These are phyloP conservation scores for Brachionus rotundiformis DNA, from an alignment of 1,140 invertebrate genomes.

Conservation along the genomic window DNA sequence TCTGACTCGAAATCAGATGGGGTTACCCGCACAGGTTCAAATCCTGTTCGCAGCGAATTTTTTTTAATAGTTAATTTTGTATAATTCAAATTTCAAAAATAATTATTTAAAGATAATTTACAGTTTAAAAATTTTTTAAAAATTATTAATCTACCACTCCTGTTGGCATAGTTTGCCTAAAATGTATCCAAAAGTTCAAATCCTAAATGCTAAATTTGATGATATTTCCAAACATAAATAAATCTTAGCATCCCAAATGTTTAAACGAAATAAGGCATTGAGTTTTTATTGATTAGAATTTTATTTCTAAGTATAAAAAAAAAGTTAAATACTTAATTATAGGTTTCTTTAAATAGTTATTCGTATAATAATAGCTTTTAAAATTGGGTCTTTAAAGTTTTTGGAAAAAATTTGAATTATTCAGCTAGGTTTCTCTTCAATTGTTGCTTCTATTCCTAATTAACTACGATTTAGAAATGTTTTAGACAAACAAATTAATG, in stretches of 20 bases:
- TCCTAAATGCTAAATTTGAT: neutral
- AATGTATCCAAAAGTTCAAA: neutral
- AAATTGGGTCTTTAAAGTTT: neutral
- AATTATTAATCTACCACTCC: too few relatives aligned
- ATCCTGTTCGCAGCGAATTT: slow-evolving; percentile 51
- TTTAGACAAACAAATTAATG: neutral
- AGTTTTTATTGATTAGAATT: too few relatives aligned
- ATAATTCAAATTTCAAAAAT: too few relatives aligned
- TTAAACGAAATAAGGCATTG: too few relatives aligned
- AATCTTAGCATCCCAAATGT: too few relatives aligned
- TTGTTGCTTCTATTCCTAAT: neutral
- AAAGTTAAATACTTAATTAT: too few relatives aligned
- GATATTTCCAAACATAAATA: neutral
- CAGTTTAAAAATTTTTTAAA: too few relatives aligned
- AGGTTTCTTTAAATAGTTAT: neutral
- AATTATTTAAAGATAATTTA: too few relatives aligned
- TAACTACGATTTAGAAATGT: neutral
- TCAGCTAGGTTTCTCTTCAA: neutral
- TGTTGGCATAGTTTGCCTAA: neutral
- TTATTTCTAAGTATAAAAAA: too few relatives aligned
- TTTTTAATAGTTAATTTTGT: too few relatives aligned
- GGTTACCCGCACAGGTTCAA: slow-evolving; percentile 51
- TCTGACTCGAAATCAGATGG: slow-evolving; percentile 50
- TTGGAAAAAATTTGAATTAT: neutral
- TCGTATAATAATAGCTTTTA: neutral